These are phyloP conservation scores for Epinotia ramella DNA, from an alignment of 2,888 invertebrate genomes.

Conservation along the genomic window DNA sequence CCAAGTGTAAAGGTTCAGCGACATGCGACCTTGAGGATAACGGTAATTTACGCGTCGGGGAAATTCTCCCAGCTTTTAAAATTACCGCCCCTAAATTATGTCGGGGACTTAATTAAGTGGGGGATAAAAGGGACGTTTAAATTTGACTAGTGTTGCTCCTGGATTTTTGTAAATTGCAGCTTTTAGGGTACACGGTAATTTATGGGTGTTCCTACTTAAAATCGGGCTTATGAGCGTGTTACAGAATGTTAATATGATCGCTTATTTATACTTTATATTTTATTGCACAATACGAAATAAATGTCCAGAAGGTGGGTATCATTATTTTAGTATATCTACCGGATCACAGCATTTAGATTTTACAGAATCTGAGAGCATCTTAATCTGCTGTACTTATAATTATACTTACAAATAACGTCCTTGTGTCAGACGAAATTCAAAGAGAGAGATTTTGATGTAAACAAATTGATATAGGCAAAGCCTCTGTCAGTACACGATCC, in stretches of 20 bases:
- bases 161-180: conserved; percentile 26
- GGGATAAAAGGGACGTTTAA: conserved; percentile 39
- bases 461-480: conserved; percentile 3
- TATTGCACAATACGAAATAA: not conserved
- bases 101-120: conserved; percentile 43
- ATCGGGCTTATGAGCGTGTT: not conserved
- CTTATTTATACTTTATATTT: not conserved
- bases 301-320: not conserved
- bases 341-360: not conserved
- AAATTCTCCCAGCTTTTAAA: conserved; percentile 57
- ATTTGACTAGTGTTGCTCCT: conserved; percentile 33
- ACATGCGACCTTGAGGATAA: conserved; percentile 64
- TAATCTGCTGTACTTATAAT: too few species aligned
- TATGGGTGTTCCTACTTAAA: conserved; percentile 15
- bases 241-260: not conserved
- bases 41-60: conserved; percentile 56
- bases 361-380: too few species aligned
- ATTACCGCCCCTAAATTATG: conserved; percentile 55
- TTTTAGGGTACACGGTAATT: conserved; percentile 18
- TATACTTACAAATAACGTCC: too few species aligned
- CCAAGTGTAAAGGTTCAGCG: conserved; percentile 27
- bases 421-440: too few species aligned
- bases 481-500: not conserved
- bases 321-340: not conserved
- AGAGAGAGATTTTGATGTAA: not conserved